phyloP scores from a whole-genome alignment of 1,140 invertebrate genomes.

The Coptotermes formosanus region DNA sequence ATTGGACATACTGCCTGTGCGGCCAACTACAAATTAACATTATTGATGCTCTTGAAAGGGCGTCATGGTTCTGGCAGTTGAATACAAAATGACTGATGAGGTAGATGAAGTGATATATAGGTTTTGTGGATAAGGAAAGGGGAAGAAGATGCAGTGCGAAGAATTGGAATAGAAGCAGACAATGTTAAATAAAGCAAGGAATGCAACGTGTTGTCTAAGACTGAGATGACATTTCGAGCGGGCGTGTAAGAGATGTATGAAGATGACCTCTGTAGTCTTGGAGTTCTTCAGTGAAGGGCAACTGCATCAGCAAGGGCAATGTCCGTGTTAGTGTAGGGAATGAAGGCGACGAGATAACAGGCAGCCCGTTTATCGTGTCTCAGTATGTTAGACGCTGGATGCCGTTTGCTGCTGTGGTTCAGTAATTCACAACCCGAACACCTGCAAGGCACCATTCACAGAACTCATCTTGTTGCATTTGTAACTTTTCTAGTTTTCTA shows the following conservation, averaged over 20 bases:
- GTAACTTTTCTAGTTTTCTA: no score
- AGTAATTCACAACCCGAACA: no score
- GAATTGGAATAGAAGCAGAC: neutral
- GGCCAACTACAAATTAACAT: neutral
- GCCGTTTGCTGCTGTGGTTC: no score
- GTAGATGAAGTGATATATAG: slow-evolving; percentile 12
- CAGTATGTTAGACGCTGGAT: no score
- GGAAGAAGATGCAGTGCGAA: neutral
- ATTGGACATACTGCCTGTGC: neutral
- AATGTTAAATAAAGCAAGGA: neutral
- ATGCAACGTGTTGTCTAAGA: neutral
- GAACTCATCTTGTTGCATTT: no score
- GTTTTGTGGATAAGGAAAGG: neutral
- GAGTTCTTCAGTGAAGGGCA: neutral
- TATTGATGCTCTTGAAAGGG: neutral
- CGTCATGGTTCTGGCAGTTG: neutral
- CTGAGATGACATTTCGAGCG: neutral
- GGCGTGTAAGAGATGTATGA: neutral
- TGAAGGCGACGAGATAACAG: no score
- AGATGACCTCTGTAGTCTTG: neutral
- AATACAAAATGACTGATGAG: slow-evolving; percentile 6
- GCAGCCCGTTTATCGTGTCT: no score
- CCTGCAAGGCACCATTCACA: no score
- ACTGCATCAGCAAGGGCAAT: neutral
- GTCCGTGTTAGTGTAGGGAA: neutral